Conservation (phyloP, 2,888 invertebrate species). For the Erebia aethiops region DNA sequence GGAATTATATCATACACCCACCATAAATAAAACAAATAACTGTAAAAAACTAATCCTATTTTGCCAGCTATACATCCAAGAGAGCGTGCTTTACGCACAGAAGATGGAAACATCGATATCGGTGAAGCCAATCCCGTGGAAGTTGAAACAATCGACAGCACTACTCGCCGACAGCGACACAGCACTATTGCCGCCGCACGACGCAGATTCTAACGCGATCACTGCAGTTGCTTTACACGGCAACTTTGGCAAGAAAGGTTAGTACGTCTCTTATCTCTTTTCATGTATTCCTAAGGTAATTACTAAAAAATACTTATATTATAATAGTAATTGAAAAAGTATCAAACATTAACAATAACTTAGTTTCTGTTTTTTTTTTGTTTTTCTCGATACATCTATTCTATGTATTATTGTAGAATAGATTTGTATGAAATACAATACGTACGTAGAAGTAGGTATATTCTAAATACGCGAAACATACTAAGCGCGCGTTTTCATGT, state of each 20-base stretch:
- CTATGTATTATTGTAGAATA: too few species aligned
- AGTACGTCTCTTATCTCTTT: slow-evolving; percentile 18
- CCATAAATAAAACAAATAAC: background rate
- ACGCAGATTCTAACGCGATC: slow-evolving; percentile 78
- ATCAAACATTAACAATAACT: too few species aligned
- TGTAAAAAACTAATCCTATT: background rate
- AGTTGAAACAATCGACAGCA: slow-evolving; percentile 85
- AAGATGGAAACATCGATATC: slow-evolving; percentile 61
- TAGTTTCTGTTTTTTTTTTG: too few species aligned
- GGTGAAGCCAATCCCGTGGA: slow-evolving; percentile 86
- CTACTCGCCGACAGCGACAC: slow-evolving; percentile 66
- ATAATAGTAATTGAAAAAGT: too few species aligned
- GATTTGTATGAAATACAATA: too few species aligned
- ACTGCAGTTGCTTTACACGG: slow-evolving; percentile 89
- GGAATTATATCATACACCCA: too few species aligned
- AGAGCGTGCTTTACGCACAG: slow-evolving; percentile 64
- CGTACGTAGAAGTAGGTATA: too few species aligned
- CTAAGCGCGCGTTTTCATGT: too few species aligned
- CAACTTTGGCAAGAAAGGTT: slow-evolving; percentile 87
- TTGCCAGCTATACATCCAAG: slow-evolving; percentile 87
- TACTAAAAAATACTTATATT: too few species aligned
- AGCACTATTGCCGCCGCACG: slow-evolving; percentile 58
- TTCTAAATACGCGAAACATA: too few species aligned
- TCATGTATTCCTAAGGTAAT: too few species aligned
- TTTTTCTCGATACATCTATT: too few species aligned